Base-by-base conservation (phyloP, 2,797 vertebrate genomes). In the Rhinichthys osculus region DNA sequence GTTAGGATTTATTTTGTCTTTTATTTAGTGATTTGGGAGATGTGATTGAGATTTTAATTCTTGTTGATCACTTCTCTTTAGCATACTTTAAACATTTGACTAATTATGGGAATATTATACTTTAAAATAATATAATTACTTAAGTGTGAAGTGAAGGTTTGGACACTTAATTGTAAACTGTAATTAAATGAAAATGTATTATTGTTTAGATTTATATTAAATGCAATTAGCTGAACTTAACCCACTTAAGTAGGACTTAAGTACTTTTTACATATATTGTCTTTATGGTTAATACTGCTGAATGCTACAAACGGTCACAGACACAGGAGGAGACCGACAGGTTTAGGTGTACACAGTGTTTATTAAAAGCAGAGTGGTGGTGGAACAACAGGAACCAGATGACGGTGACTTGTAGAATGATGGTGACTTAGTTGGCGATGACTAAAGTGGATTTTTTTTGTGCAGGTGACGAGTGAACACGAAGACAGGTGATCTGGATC, bases 31-130 rank as follows among this genome's bases (percentile, higher is more conserved):
- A 57, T 82, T 57, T 71, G n/a, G n/a, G 33, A 81, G 21, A 52
- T 67, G 64, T n/a, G 33, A 69, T 40, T n/a, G 50, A 81, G 70
- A 70, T 81, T 70, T 54, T 27, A 44, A 19, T 64, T 27, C 17
- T 38, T 71, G 13, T 66, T 52, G 44, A 14, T 67, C 9, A 21
- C 64, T n/a, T 14, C 14, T 67, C 42, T 47, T 72, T 13, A 73
- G 2, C 3, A 64, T 1, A 64, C 50, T 52, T 72, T 27, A n/a
- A 44, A 72, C 27, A 27, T 7, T 27, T 42, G 2, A 72, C 3
- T 17, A 44, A 27, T 47, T 27, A 72, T 42, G 38, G 0, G n/a
- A 72, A 44, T 16, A 72, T 16, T 44, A 72, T 17, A 44, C 23
- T 3, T 71, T 6, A 42, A 71, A 71, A 70, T 19, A 40, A 23